Evolutionary conservation across 2,888 invertebrate genomes (phyloP), one percentile per base, ranked within the genome.

Genomic region (Gandaritis pyraliata): DNA sequence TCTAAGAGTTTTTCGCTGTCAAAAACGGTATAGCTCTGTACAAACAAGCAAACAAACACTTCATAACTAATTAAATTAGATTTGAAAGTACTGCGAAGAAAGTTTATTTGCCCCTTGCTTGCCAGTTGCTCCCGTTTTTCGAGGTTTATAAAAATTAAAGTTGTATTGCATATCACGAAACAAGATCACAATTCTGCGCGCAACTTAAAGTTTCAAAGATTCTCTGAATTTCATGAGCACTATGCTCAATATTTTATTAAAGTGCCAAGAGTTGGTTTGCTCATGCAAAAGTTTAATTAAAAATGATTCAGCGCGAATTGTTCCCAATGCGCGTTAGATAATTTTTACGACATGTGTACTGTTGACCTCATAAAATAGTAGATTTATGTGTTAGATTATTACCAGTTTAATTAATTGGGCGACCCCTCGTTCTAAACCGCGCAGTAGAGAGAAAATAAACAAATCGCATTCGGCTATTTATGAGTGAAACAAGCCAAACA

Each of bases 361-460:
- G 13, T 29, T 30, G 47, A 47, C 30, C 47, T 47, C 29, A 47
- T 47, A 47, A 36, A 49, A 23, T 51, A 51, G 38, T 15, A 23
- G 39, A 51, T 51, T 23, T 51, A 51, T 51, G 18, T 23, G 46
- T 18, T 23, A 18, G 57, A 57, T 57, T 18, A 49, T 41, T 36
- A 57, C 36, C 57, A 41, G 30, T 2, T 3, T 50, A 36, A 57
- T 43, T 50, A 57, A 50, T 43, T 45, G 30, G 18, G 10, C 23
- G 39, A 39, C 55, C 56, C 48, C 48, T 33, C 16, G 13, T 16
- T 43, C 4, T 10, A 43, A 16, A 16, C 43, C 43, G 43, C 43
- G 16, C 43, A 43, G 43, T 43, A 16, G 15, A 41, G 15, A 8
- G 15, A 12, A 43, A 43, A 43, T 43, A 43, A 43, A 13, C 8